Evolutionary conservation across 30 jellyfish, hydroid and myxozoan species (phyloP), one percentile per base, ranked within the genome.

Genomic region (Aurelia aurita): DNA sequence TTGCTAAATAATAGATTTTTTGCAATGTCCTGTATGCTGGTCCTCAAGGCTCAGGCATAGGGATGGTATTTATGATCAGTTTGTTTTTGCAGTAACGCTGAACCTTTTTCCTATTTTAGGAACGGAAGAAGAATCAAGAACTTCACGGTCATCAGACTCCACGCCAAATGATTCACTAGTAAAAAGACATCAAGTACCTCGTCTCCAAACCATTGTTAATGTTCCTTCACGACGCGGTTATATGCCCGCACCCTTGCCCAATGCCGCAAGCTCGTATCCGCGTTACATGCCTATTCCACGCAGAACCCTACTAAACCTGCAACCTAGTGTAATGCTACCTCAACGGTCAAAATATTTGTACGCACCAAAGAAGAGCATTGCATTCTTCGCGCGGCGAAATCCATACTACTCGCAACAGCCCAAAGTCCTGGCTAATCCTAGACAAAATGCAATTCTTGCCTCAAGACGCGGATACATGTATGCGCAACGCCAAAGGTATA

Each of bases 321-420:
- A 35, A n/a, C 65, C 44, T 2, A 75, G 60, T 57, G 62, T 49
- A 2, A n/a, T 75, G 62, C 51, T 75, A 13, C 87, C 87, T 10
- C 75, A 75, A 12, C 23, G 76, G 55, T 20, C 44, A 35, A 75
- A 11, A 32, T 57, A 51, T 31, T 3, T 75, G 63, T 39, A 12
- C n/a, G 11, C 62, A 16, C 75, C 74, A 15, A 20, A 31, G 62
- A 43, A 29, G 45, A 55, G 35, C 39, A 54, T 75, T 3, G 87
- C 76, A 20, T 53, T 60, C 20, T 75, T 75, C 39, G 76, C 87
- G 35, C 58, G 87, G 60, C 58, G 87, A 23, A 39, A 75, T 29
- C 87, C 87, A 15, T 51, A 57, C 8, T 58, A 23, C 55, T 55
- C 64, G 19, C 47, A 28, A 61, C 76, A 55, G 53, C 87, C 87